Evolutionary conservation across 1,140 invertebrate species (phyloP).

Genomic region (Scaptomyza montana): DNA sequence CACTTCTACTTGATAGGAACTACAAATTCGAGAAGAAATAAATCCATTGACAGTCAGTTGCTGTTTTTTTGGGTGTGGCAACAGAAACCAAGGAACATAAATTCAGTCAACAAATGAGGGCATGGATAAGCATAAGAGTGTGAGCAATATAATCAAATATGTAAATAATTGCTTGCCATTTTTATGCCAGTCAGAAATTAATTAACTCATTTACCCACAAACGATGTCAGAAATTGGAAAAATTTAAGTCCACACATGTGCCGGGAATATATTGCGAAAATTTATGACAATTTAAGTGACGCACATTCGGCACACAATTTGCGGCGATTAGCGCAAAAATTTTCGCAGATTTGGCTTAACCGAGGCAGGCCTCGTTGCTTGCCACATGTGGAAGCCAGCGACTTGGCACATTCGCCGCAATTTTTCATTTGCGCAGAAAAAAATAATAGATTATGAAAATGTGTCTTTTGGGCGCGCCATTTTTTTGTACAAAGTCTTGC

Average conservation of each 20-base stretch:
- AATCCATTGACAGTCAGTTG: slow-evolving; percentile 23
- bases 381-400: slow-evolving; percentile 48
- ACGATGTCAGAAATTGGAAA: slow-evolving; percentile 2
- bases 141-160: slow-evolving; percentile 66
- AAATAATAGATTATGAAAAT: slow-evolving; percentile 53
- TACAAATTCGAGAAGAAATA: slow-evolving; percentile 18
- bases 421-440: slow-evolving; percentile 39
- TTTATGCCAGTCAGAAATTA: slow-evolving; percentile 57
- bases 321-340: slow-evolving; percentile 76
- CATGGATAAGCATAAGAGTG: slow-evolving; percentile 44
- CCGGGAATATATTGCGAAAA: slow-evolving; percentile 60
- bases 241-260: slow-evolving; percentile 48
- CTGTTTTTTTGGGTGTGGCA: slow-evolving; percentile 28
- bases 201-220: slow-evolving; percentile 65
- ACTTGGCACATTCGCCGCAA: slow-evolving; percentile 35
- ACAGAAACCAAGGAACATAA: slow-evolving; percentile 11
- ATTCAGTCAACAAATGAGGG: slow-evolving; percentile 47
- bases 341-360: slow-evolving; percentile 71
- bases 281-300: slow-evolving; percentile 82
- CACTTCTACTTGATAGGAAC: slow-evolving; percentile 12
- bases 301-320: slow-evolving; percentile 78
- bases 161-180: slow-evolving; percentile 75
- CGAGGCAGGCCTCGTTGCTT: slow-evolving; percentile 19
- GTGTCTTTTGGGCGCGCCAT: slow-evolving; percentile 41
- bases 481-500: slow-evolving; percentile 9